phyloP scores from a whole-genome alignment of 1,140 invertebrate species.

The Brachionus manjavacas region DNA sequence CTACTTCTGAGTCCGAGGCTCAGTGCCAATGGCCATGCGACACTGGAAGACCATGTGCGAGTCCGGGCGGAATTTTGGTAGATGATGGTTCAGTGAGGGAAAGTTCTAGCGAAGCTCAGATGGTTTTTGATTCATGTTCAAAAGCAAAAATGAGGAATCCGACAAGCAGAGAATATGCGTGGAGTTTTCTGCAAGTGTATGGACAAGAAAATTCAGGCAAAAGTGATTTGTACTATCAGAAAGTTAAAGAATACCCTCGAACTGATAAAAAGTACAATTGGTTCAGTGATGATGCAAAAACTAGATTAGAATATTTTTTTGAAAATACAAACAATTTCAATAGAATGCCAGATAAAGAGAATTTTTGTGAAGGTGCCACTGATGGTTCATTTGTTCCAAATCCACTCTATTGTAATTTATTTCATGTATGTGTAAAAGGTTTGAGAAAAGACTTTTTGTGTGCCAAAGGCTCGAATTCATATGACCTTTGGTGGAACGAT shows the following conservation, averaged over 20 bases:
- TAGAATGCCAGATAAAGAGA: not conserved
- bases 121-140: not conserved
- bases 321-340: constrained; percentile 3
- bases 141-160: not conserved
- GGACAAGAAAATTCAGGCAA: too few species aligned
- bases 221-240: too few species aligned
- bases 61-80: constrained; percentile 25
- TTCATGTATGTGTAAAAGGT: constrained; percentile 13
- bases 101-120: not conserved
- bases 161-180: too few species aligned
- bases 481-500: constrained; percentile 41
- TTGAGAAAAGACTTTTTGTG: constrained; percentile 12
- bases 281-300: not conserved
- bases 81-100: not conserved
- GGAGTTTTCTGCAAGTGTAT: too few species aligned
- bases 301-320: not conserved
- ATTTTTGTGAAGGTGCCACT: not conserved
- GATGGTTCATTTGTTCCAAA: constrained; percentile 17
- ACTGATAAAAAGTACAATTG: not conserved
- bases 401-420: constrained; percentile 20
- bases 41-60: not conserved
- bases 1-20: not conserved
- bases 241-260: not conserved
- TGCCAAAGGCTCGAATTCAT: not conserved
- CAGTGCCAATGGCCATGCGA: constrained; percentile 38